phyloP scores from a whole-genome alignment of 2,797 vertebrate species.

The Spinus olivaceus region DNA sequence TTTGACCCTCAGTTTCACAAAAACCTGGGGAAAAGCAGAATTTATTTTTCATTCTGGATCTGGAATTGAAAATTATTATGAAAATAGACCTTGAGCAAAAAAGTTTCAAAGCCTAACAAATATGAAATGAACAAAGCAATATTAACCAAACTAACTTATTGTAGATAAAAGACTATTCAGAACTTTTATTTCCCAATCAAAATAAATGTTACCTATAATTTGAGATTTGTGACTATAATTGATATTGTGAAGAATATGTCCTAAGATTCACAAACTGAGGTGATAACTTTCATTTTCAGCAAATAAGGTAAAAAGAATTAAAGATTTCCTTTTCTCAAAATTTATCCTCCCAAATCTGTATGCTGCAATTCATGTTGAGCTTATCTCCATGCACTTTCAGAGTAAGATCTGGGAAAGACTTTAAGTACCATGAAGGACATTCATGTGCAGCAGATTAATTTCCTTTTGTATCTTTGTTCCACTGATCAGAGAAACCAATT shows the following conservation, averaged over 20 bases:
- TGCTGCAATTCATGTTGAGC: background rate
- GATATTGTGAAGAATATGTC: background rate
- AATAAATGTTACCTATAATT: background rate
- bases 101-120: background rate
- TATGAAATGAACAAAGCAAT: background rate
- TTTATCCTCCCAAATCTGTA: background rate
- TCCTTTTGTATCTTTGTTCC: background rate
- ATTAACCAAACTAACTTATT: background rate
- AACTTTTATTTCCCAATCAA: background rate
- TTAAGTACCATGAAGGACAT: background rate
- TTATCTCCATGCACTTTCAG: background rate
- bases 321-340: background rate
- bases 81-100: background rate
- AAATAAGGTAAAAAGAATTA: background rate
- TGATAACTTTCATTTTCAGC: background rate
- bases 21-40: background rate
- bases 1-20: background rate
- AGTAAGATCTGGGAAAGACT: background rate
- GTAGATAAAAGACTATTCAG: background rate
- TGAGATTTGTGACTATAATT: background rate
- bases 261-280: background rate
- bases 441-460: background rate
- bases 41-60: background rate
- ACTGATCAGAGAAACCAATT: background rate
- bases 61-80: background rate